Evolutionary conservation across 2,113 vertebrate species (phyloP).

Genomic region (Eidolon helvum): DNA sequence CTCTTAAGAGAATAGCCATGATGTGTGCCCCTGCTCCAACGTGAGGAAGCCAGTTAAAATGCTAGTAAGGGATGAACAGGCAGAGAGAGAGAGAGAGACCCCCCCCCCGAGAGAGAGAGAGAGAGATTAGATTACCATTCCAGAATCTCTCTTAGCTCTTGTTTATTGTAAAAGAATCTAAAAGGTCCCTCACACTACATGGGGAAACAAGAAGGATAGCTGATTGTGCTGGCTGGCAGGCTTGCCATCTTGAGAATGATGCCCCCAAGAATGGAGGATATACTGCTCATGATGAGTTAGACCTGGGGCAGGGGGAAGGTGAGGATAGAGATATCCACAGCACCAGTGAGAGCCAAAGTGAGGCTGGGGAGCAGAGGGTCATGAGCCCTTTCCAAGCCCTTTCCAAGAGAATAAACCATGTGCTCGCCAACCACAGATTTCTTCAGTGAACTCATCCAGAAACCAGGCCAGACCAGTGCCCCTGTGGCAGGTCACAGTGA

Average conservation of each 20-base stretch:
- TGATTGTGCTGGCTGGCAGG: background rate
- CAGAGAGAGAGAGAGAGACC: background rate
- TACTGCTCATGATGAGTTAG: background rate
- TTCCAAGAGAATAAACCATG: background rate
- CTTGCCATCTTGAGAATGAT: background rate
- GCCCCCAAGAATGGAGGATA: too few species aligned
- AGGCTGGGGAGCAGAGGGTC: background rate
- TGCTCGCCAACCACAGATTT: background rate
- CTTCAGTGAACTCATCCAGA: background rate
- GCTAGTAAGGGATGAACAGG: background rate
- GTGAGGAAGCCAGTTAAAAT: background rate
- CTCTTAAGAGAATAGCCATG: background rate
- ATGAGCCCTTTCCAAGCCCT: background rate
- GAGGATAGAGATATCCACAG: background rate
- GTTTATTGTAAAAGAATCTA: background rate
- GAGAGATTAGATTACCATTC: background rate
- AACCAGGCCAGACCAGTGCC: background rate
- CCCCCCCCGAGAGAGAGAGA: background rate
- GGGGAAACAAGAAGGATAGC: background rate
- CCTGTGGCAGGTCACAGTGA: too few species aligned
- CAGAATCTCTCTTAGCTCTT: background rate
- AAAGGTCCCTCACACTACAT: background rate
- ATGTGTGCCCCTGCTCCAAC: background rate
- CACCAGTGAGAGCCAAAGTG: background rate
- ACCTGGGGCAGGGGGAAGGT: background rate